Conservation (phyloP, 2,113 vertebrate species). For the Rynchops niger region DNA sequence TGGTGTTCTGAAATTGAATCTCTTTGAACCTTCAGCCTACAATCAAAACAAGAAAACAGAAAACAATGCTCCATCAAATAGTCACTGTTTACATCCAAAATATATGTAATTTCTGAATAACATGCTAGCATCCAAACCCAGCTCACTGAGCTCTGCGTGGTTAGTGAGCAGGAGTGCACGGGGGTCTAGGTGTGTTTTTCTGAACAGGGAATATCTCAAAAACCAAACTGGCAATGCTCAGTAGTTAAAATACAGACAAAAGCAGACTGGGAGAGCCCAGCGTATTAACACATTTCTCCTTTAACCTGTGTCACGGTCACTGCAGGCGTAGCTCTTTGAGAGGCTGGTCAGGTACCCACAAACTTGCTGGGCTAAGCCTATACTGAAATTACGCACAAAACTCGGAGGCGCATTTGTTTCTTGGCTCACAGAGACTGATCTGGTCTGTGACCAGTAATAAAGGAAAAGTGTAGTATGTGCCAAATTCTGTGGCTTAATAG, state of each 20-base stretch:
- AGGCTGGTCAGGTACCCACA: neutral
- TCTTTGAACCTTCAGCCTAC: neutral
- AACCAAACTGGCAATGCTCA: neutral
- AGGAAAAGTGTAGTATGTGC: neutral
- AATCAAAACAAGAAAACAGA: slow-evolving; percentile 14
- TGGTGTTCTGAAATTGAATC: neutral
- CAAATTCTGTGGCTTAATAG: neutral
- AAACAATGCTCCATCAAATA: neutral
- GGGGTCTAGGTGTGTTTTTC: neutral
- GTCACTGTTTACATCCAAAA: neutral
- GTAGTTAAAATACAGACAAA: neutral
- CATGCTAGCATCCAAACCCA: neutral
- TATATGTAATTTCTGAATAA: neutral
- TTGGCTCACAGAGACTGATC: neutral
- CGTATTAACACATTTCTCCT: neutral
- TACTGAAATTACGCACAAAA: neutral
- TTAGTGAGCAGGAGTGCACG: neutral
- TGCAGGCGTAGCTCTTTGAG: neutral
- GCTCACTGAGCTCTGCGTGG: neutral
- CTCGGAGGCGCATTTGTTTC: fast-evolving
- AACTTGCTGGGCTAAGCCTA: neutral
- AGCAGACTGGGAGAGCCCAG: neutral
- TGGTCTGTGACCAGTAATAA: neutral
- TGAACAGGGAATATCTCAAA: neutral
- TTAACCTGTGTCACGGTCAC: neutral